Conservation (phyloP, 1,140 invertebrate genomes). For the Coenobita brevimanus region DNA sequence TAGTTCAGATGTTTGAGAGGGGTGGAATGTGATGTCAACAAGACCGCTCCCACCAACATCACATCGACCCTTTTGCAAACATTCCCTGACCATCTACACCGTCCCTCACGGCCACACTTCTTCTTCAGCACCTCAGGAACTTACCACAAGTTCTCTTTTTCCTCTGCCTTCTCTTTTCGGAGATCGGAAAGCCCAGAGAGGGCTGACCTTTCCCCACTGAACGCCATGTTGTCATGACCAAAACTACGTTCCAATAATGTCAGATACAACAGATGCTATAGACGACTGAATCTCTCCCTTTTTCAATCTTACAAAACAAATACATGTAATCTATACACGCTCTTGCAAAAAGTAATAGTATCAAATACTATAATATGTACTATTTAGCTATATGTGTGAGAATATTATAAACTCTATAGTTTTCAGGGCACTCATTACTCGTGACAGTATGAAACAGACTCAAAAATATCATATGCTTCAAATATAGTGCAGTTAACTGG, state of each 20-base stretch:
- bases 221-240: conserved; percentile 69
- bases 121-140: conserved; percentile 30
- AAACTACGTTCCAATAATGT: conserved; percentile 62
- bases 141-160: conserved; percentile 74
- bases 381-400: background rate
- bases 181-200: conserved; percentile 69
- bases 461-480: background rate
- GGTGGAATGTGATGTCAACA: conserved; percentile 35
- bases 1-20: conserved; percentile 24
- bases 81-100: background rate
- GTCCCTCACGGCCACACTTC: background rate
- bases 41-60: conserved; percentile 27
- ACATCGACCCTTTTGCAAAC: background rate
- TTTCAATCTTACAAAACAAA: background rate
- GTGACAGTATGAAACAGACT: background rate
- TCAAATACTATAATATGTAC: background rate
- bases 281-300: conserved; percentile 10
- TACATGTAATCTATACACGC: background rate
- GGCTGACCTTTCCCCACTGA: conserved; percentile 67
- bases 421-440: conserved; percentile 11
- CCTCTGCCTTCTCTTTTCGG: conserved; percentile 72
- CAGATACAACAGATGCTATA: conserved; percentile 39
- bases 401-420: conserved; percentile 3
- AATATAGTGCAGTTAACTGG: background rate
- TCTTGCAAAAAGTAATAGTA: background rate